Percentiles rank a stretch among this genome's conserved stretches.
These are phyloP conservation scores for Paedocypris sp. DNA, from an alignment of 2,113 vertebrate genomes.

Conservation along the genomic window DNA sequence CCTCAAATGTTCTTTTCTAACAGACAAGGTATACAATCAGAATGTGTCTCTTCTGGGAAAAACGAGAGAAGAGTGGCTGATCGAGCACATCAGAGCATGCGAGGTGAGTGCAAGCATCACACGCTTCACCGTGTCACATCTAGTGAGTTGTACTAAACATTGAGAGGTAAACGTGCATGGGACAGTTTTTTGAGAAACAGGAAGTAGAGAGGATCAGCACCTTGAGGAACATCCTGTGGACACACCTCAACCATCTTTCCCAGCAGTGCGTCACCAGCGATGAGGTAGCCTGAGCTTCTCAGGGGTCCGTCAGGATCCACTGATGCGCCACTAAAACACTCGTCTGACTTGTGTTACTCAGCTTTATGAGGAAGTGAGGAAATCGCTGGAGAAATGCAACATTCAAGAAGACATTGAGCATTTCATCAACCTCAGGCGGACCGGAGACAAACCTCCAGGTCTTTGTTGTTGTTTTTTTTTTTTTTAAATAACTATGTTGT, in stretches of 20 bases:
- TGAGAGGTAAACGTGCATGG: too few relatives aligned
- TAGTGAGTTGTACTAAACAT: background rate
- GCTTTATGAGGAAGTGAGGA: constrained; percentile 88
- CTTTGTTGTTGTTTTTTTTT: background rate
- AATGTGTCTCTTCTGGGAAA: constrained; percentile 62
- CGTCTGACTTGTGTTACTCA: constrained; percentile 32
- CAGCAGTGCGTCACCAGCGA: constrained; percentile 81
- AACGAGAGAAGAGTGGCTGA: constrained; percentile 79
- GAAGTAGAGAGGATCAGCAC: constrained; percentile 76
- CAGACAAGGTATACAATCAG: constrained; percentile 74
- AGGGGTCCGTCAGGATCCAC: background rate
- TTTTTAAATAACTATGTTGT: too few relatives aligned
- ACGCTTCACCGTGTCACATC: background rate
- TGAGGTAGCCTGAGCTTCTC: constrained; percentile 55
- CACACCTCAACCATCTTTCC: constrained; percentile 85
- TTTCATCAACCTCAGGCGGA: constrained; percentile 75
- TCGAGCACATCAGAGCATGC: constrained; percentile 73
- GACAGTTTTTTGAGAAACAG: constrained; percentile 77
- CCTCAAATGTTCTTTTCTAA: background rate
- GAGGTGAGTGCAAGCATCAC: constrained; percentile 60
- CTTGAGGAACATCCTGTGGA: constrained; percentile 80
- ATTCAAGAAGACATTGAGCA: constrained; percentile 82
- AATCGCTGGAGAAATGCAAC: constrained; percentile 78
- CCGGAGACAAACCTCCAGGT: constrained; percentile 79
- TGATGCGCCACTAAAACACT: background rate